Evolutionary conservation across 2,113 vertebrate species (phyloP), one percentile per base, ranked within the genome.

Genomic region (Bucco capensis): DNA sequence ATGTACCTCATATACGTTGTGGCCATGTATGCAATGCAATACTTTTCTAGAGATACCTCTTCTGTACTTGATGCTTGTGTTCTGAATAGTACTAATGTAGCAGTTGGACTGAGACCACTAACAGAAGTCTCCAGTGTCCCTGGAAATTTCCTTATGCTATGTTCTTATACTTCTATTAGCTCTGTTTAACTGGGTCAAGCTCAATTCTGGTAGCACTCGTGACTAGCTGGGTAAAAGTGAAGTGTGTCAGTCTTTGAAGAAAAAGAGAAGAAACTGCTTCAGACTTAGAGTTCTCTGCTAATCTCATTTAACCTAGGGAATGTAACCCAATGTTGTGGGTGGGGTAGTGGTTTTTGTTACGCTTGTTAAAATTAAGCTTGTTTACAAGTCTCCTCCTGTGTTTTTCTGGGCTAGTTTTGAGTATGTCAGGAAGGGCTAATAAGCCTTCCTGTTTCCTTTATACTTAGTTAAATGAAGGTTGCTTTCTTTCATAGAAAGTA

Each of bases 341-440:
- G 14, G 16, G 9, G 12, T 50, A 16, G 64, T 33, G n/a, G 38
- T 40, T 18, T 49, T 35, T 49, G 33, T 25, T 31, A 7, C 31
- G 7, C 28, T 53, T 38, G 60, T 56, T 27, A 5, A 14, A 75
- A 33, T 27, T 21, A 33, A 18, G 2, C 49, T 19, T 65, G 23
- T 66, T 65, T 58, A 14, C 30, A 42, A 31, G 24, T 31, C 19
- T 76, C 5, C 2, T 40, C 15, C 3, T 65, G 10, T 0, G 0
- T 82, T 85, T 14, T 10, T 72, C 8, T 76, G n/a, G 30, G 37
- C 16, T 16, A 67, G 69, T 27, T 88, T 70, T 62, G 24, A 50
- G 19, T 57, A 15, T 57, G 37, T 37, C 21, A 42, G 44, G 24
- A 81, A 49, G 19, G 9, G 10, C 25, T 79, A 58, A 56, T 80